Conservation (phyloP, 2,113 vertebrate genomes). For the Colius striatus region DNA sequence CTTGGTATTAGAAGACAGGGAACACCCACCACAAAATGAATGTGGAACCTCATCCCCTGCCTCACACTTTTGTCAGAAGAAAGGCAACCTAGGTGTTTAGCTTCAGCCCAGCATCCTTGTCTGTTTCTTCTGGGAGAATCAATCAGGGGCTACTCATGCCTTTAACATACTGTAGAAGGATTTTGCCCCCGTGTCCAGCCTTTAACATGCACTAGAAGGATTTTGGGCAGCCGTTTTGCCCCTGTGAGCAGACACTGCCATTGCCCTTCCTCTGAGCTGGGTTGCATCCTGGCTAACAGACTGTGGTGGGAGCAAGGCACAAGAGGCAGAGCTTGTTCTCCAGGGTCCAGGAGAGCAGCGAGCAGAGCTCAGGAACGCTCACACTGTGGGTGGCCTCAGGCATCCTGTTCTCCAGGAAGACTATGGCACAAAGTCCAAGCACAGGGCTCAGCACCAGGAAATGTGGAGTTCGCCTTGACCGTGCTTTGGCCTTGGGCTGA, state of each 20-base stretch:
- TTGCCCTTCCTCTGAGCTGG: neutral
- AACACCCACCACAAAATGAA: too few species aligned
- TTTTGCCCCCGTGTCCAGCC: neutral
- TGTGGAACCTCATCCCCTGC: neutral
- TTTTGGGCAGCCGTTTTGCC: neutral
- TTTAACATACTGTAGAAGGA: neutral
- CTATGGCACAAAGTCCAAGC: neutral
- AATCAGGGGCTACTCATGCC: neutral
- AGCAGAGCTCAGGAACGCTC: neutral
- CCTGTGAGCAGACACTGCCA: rapidly evolving
- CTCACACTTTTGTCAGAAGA: neutral
- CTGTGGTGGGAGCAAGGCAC: neutral
- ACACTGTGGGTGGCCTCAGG: neutral
- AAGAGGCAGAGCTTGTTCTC: neutral
- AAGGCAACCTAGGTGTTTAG: neutral
- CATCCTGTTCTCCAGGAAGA: neutral
- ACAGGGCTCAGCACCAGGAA: neutral
- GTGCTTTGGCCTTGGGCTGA: slow-evolving; percentile 36
- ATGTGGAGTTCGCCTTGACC: neutral
- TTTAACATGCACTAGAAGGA: neutral
- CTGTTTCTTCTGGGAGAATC: neutral
- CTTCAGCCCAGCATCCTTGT: neutral
- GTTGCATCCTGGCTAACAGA: neutral
- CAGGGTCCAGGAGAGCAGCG: neutral
- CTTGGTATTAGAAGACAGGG: neutral